Base-by-base conservation (phyloP, 30 jellyfish, hydroid and myxozoan species). In the Aurelia coerulea region DNA sequence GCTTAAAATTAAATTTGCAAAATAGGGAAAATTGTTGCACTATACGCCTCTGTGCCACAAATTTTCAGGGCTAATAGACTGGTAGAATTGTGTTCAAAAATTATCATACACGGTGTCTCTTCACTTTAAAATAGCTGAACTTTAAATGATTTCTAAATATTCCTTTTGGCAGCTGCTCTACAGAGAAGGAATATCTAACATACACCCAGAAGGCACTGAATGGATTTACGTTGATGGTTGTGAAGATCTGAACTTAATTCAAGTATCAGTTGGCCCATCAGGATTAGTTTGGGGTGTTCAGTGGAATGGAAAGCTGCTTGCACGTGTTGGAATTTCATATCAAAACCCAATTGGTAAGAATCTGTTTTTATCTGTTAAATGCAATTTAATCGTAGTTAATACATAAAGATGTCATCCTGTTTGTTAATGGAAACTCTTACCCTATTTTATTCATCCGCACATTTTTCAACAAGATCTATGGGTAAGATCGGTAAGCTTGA, bases 211-310 rank as follows among this genome's bases (percentile, higher is more conserved):
- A 62, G 99, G 99, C 13, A 84, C 81, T 10, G 15, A 31, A 7
- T 94, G 99, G 99, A 73, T 78, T 10, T 91, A 80, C 13, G 41
- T 94, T 2, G 90, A 88, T n/a, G 52, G 88, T 10, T 19, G 77
- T 66, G 96, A 88, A 31, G 96, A 79, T 33, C 52, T 84, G 58
- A 94, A 94, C 68, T 79, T 94, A 2, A 81, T 87, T 8, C 99
- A 89, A 60, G 65, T 94, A 51, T 76, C 97, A 17, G 99, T 81
- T 52, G 92, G 97, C n/a, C 95, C 99, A 67, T 64, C 90, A 35
- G 99, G 99, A 17, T 72, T 72, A 62, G 77, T 94, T 15, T 94
- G 99, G 99, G 99, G 88, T 11, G 66, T 90, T 19, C 90, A 97
- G 33, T 94, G 99, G 99, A 96, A 94, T 81, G 99, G 99, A 1